Evolutionary conservation across 2,888 invertebrate species (phyloP), one percentile per base, ranked within the genome.

Genomic region (Cyclophora albipunctata): DNA sequence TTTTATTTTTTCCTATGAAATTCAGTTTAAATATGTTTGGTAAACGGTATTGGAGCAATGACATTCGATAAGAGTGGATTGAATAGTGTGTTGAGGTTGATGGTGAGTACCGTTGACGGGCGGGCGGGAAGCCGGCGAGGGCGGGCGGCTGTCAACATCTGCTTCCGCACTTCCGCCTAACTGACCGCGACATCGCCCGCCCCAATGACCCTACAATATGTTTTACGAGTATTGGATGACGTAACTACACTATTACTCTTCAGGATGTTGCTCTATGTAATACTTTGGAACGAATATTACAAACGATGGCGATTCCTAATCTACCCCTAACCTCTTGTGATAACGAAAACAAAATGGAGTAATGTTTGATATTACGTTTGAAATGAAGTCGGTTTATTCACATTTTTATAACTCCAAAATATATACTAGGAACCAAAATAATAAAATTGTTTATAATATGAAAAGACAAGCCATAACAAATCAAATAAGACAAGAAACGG

Each of bases 101-200:
- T 52, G 56, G 49, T 58, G 58, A 60, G 61, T 63, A 62, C 60
- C 60, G 67, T 60, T 69, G 76, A 73, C 73, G 69, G 63, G 60
- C 59, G 62, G 57, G 53, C 57, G 58, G 59, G 59, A 64, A 58
- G 56, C 47, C 47, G 57, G 60, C 57, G 58, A 58, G 58, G 55
- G 53, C 47, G 59, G 60, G 59, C 52, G 59, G 58, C 69, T 75
- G 79, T 79, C 82, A 75, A 78, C 81, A 75, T 79, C 74, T 79
- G 79, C 71, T 78, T 80, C 80, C 80, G 71, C 59, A 71, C 67
- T 77, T 74, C 74, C 77, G 72, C 66, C 67, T 71, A 71, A 75
- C 75, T 75, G 75, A 76, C 80, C 77, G 69, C 72, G 69, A 75
- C 76, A 63, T 63, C 62, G 54, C 62, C 62, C 60, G 58, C 53